Evolutionary conservation across 2,888 invertebrate species (phyloP), one percentile per base, ranked within the genome.

Genomic region (Lathronympha strigana): DNA sequence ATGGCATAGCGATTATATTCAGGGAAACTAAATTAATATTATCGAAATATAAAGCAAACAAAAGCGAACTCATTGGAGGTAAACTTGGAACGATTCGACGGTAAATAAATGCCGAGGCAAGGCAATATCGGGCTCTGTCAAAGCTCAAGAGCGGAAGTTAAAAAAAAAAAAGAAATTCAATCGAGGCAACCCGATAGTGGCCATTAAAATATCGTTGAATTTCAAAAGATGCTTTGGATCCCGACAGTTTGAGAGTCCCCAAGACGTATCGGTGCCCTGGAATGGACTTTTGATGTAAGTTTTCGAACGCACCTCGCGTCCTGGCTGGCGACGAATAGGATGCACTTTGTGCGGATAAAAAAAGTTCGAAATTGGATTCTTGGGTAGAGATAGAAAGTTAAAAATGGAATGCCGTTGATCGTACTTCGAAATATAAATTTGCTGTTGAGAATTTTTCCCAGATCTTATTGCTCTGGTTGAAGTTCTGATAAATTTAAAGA

Each of bases 181-280:
- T 84, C 78, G 84, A 79, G 72, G 75, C 74, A 79, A 72, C 73
- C 76, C 86, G 85, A 90, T 90, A 89, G 88, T 86, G 86, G 87
- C 88, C 87, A 90, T 91, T 91, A 91, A 90, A 91, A 90, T 87
- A 89, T 88, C 86, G 88, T 90, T 86, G 88, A 88, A 87, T 88
- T 88, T 81, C 85, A 88, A 87, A 89, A 86, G 85, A 79, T 78
- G 82, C 77, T 82, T 75, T 71, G 78, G 76, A 76, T 77, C 76
- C 73, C 78, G 75, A 80, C 81, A 80, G 83, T 81, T 77, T 69
- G 73, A 70, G 72, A 72, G 72, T 72, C 72, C 66, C 78, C 79
- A 82, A 87, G 86, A 86, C 85, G 87, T 85, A 84, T 85, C 82
- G 83, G 75, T 72, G 76, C 73, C 73, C 78, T 67, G 80, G 86